Conservation (phyloP, 2,888 invertebrate genomes). For the Arctia plantaginis region DNA sequence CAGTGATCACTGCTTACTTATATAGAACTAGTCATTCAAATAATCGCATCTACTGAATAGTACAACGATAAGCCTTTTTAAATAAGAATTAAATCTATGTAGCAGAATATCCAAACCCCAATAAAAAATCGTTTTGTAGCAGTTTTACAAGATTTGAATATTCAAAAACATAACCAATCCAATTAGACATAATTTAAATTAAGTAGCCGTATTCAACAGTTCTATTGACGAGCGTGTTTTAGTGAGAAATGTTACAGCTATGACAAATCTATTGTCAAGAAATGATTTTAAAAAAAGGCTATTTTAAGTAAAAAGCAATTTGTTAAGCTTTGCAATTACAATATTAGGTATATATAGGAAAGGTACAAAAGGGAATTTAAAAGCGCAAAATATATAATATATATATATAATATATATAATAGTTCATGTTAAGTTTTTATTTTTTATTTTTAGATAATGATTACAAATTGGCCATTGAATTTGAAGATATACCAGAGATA, state of each 20-base stretch:
- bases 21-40: constrained; percentile 55
- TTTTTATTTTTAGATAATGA: no score
- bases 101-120: neutral
- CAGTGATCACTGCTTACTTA: constrained; percentile 55
- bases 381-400: neutral
- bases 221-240: neutral
- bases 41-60: constrained; percentile 42
- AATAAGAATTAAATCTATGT: neutral
- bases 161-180: neutral
- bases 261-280: neutral
- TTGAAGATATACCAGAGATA: neutral
- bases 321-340: neutral
- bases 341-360: neutral
- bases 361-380: neutral
- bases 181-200: neutral
- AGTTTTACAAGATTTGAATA: neutral
- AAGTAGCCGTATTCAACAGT: neutral
- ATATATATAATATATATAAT: no score
- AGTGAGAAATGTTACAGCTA: neutral
- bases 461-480: neutral
- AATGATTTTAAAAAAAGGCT: neutral
- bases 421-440: no score
- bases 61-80: neutral
- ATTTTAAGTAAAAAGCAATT: neutral
- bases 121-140: neutral